These are phyloP conservation scores for Apodemus sylvaticus DNA, from an alignment of 2,113 vertebrate genomes.

Conservation along the genomic window DNA sequence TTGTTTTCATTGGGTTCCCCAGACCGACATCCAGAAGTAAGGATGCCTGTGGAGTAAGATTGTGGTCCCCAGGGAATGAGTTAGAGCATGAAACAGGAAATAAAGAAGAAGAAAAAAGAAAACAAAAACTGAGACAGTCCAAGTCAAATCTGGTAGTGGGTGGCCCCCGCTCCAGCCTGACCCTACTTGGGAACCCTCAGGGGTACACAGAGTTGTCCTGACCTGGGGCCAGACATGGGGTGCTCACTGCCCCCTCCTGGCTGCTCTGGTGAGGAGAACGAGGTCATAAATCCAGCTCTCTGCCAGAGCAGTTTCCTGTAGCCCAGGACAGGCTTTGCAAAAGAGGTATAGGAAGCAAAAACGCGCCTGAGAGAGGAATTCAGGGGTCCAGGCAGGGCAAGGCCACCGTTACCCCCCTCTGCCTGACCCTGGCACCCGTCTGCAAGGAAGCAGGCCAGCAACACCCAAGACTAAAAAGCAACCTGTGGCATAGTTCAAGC, in stretches of 20 bases:
- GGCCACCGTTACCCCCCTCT: fast-evolving
- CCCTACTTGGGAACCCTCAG: background rate
- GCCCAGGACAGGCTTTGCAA: background rate
- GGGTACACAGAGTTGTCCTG: background rate
- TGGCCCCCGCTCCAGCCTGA: background rate
- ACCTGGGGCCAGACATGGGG: too few species aligned
- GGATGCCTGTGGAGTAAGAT: background rate
- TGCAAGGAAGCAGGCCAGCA: background rate
- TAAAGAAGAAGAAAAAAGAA: background rate
- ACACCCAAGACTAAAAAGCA: constrained; percentile 14
- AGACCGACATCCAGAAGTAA: background rate
- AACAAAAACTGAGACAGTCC: background rate
- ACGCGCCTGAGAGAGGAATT: fast-evolving
- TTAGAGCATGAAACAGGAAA: background rate
- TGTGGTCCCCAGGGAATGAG: background rate
- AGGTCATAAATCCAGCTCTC: background rate
- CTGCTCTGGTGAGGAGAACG: background rate
- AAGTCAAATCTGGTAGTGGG: background rate
- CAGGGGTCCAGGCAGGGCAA: background rate
- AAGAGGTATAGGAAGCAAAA: background rate
- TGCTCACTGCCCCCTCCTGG: background rate
- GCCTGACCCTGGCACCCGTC: background rate
- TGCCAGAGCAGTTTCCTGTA: background rate
- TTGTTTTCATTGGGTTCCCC: background rate
- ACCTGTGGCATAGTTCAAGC: background rate